Evolutionary conservation across 2,888 invertebrate genomes (phyloP), one percentile per base, ranked within the genome.

Genomic region (Thereva unica): DNA sequence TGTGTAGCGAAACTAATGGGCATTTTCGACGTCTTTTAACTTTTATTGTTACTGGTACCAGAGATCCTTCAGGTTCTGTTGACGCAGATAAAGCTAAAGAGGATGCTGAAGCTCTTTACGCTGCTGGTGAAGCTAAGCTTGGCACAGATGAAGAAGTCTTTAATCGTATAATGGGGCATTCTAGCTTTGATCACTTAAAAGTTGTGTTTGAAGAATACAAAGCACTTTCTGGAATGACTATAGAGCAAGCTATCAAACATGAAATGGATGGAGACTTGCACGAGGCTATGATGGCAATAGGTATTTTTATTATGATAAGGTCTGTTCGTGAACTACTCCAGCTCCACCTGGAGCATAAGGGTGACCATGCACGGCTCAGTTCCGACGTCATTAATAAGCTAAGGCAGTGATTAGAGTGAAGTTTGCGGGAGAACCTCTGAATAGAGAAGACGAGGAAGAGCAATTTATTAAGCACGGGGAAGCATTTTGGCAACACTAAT

Each of bases 1-100:
- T 91, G 82, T 87, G 87, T 75, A 87, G 87, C 54, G 92, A 92
- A 80, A 91, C 91, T 0, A 87, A 89, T 1, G 92, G 92, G 0
- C 87, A 91, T 80, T 89, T 92, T 80, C 85, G 91, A 7, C 85
- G 91, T 3, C 83, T 93, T 52, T 84, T 93, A 23, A 89, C 91
- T 0, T 84, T 91, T 70, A 86, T 90, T 67, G 84, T 88, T 34
- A 88, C 88, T 70, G 87, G 87, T 3, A 85, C 87, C 37, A 84
- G 92, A 1, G 85, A 87, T 73, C 86, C 87, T 71, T 85, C 88
- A 74, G 82, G 83, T 50, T 80, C 82, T 4, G 85, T 86, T 38
- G 88, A 92, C 78, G 76, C 82, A 0, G 85, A 78, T 37, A 85
- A 85, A 75, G 93, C 93, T n/a, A 84, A 85, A 35, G 87, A 87